Percentiles rank a stretch among this genome's conserved stretches.
phyloP scores from a whole-genome alignment of 30 jellyfish, hydroid and myxozoan genomes.

The Pelagia noctiluca region DNA sequence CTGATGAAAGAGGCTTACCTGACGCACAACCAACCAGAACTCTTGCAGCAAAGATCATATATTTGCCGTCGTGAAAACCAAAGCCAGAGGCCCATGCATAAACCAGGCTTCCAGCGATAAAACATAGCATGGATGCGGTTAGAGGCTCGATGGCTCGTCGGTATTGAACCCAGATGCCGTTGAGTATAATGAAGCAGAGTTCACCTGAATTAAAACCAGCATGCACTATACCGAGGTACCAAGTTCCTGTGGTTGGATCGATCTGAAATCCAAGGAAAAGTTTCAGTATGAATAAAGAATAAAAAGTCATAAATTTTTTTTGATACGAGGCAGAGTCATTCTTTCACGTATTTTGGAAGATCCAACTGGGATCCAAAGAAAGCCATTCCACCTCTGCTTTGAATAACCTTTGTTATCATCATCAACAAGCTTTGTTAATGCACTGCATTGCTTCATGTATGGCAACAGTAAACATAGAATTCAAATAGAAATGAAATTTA shows the following conservation, averaged over 20 bases:
- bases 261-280: conserved; percentile 25
- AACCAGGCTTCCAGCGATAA: conserved; percentile 63
- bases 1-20: conserved; percentile 43
- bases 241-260: conserved; percentile 70
- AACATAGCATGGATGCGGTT: conserved; percentile 44
- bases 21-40: conserved; percentile 73
- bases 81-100: conserved; percentile 79
- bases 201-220: conserved; percentile 79
- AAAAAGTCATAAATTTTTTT: too few relatives aligned
- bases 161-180: conserved; percentile 76
- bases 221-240: conserved; percentile 80
- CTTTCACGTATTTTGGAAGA: too few relatives aligned
- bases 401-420: too few relatives aligned
- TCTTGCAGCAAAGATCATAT: conserved; percentile 69
- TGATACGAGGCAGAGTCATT: too few relatives aligned
- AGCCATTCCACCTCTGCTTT: too few relatives aligned
- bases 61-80: conserved; percentile 70
- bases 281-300: background rate
- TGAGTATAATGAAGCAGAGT: conserved; percentile 45
- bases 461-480: too few relatives aligned
- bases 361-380: too few relatives aligned
- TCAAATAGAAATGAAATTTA: too few relatives aligned
- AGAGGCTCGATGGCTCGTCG: conserved; percentile 77
- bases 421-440: too few relatives aligned
- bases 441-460: too few relatives aligned